Conservation (phyloP, 2,797 vertebrate genomes). For the Acanthopagrus latus region DNA sequence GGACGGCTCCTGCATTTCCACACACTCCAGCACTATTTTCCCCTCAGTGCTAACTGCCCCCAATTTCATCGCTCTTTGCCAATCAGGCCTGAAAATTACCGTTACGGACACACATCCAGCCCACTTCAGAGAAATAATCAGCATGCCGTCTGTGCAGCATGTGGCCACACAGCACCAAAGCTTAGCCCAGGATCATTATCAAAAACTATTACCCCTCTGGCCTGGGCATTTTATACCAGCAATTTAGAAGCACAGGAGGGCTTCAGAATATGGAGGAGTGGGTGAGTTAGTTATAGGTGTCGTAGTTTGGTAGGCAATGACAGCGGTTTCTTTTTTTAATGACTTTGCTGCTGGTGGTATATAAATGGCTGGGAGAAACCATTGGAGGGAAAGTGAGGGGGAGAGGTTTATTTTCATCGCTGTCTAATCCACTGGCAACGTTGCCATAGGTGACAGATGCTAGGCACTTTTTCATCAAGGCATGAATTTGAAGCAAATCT, state of each 20-base stretch:
- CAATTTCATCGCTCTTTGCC: conserved; percentile 77
- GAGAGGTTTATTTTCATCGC: conserved; percentile 43
- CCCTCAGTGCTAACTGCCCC: conserved; percentile 76
- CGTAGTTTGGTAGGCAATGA: conserved; percentile 40
- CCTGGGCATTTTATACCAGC: conserved; percentile 65
- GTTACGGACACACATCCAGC: conserved; percentile 74
- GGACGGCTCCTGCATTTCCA: conserved; percentile 70
- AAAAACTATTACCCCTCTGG: conserved; percentile 78
- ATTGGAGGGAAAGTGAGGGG: not conserved
- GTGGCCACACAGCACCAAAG: conserved; percentile 70
- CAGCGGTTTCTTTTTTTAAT: conserved; percentile 32
- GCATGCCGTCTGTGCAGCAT: conserved; percentile 70
- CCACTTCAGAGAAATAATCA: conserved; percentile 82
- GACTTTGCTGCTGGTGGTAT: not conserved
- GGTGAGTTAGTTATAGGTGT: conserved; percentile 33
- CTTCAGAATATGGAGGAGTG: conserved; percentile 34
- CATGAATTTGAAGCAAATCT: conserved; percentile 33
- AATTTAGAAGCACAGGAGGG: conserved; percentile 52
- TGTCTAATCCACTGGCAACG: conserved; percentile 23
- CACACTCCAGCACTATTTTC: conserved; percentile 75
- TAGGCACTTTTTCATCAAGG: conserved; percentile 44
- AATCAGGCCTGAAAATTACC: conserved; percentile 80
- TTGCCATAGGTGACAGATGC: conserved; percentile 50
- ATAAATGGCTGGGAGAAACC: conserved; percentile 23
- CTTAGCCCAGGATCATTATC: conserved; percentile 78